These are phyloP conservation scores for Idaea aversata DNA, from an alignment of 2,888 invertebrate genomes.

Conservation along the genomic window DNA sequence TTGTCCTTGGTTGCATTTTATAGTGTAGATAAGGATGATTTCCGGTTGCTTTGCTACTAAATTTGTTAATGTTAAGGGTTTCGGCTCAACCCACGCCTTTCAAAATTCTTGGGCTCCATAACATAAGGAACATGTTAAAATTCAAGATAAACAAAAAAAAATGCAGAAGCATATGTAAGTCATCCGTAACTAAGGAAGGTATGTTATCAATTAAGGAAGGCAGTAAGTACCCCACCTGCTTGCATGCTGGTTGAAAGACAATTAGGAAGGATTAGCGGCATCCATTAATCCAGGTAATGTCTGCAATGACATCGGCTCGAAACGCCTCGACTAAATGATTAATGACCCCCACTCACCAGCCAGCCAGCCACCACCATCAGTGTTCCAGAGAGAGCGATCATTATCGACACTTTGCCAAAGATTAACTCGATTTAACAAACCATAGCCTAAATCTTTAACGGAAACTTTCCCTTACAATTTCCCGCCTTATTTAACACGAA, in stretches of 20 bases:
- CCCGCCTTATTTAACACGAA: not conserved
- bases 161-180: too few species aligned
- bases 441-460: not conserved
- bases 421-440: not conserved
- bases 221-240: not conserved
- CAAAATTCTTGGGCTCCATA: too few species aligned
- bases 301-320: not conserved
- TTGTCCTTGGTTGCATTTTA: too few species aligned
- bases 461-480: not conserved
- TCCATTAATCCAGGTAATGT: not conserved
- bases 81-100: too few species aligned
- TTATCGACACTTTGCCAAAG: not conserved
- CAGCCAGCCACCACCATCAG: not conserved
- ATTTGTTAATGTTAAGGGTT: too few species aligned
- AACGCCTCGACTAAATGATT: not conserved
- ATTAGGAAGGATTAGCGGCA: not conserved
- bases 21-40: too few species aligned
- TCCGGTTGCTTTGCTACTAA: too few species aligned
- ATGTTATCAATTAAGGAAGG: not conserved
- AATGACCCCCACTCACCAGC: not conserved
- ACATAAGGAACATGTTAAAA: too few species aligned
- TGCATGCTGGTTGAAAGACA: not conserved
- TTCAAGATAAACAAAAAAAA: too few species aligned
- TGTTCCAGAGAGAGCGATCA: not conserved
- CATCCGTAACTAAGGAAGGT: not conserved